phyloP scores from a whole-genome alignment of 2,888 invertebrate genomes.

The Eledona agricola region DNA sequence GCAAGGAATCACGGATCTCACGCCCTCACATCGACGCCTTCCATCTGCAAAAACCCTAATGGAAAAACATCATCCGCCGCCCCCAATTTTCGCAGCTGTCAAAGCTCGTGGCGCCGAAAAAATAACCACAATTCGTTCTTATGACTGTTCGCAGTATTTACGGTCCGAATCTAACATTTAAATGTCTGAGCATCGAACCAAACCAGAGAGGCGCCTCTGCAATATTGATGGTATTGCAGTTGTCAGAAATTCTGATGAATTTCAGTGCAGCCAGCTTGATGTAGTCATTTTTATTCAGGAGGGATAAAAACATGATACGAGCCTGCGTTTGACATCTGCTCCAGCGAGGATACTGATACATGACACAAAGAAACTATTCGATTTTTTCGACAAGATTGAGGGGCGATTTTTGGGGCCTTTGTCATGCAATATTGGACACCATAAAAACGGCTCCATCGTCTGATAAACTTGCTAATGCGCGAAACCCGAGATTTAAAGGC shows the following conservation, averaged over 20 bases:
- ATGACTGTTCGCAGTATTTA: no score
- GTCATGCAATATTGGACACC: conserved; percentile 20
- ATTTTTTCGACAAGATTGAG: conserved; percentile 1
- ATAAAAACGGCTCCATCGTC: conserved; percentile 7
- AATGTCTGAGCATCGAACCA: conserved; percentile 19
- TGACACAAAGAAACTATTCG: conserved; percentile 4
- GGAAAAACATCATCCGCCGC: no score
- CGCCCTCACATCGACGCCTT: no score
- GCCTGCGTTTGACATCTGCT: conserved; percentile 27
- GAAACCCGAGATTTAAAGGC: conserved; percentile 9
- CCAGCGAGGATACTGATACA: not conserved
- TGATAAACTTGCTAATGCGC: conserved; percentile 17
- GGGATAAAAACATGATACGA: conserved; percentile 10
- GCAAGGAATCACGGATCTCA: no score
- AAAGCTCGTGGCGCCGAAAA: conserved; percentile 1
- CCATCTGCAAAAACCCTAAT: no score
- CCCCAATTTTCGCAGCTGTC: no score
- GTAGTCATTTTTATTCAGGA: conserved; percentile 30
- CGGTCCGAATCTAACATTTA: conserved; percentile 15
- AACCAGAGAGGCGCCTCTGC: conserved; percentile 2
- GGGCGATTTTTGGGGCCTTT: conserved; percentile 4
- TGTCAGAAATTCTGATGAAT: conserved; percentile 30
- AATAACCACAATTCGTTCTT: no score
- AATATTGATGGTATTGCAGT: conserved; percentile 16
- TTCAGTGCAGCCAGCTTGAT: conserved; percentile 14